A percentile compares a stretch with the other conserved stretches of the same genome.
Evolutionary conservation across 2,888 invertebrate species (phyloP).

Genomic region (Poecilus cupreus): DNA sequence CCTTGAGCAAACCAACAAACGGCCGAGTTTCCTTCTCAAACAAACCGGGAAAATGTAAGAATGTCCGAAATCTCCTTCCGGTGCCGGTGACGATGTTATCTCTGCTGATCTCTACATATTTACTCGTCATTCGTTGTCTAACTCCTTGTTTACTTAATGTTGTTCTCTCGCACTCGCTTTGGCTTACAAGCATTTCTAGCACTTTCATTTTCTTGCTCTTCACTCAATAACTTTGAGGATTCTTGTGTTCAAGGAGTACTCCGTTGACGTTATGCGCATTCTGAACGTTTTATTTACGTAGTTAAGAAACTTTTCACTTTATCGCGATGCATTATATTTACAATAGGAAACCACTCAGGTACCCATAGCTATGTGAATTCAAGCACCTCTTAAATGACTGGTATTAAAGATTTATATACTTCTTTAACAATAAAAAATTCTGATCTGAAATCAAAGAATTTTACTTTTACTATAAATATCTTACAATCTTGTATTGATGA

Average conservation of each 20-base stretch:
- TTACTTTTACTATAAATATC: too few relatives aligned
- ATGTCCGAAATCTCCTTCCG: neutral
- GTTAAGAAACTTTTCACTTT: too few relatives aligned
- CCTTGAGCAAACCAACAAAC: neutral
- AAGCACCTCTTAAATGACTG: too few relatives aligned
- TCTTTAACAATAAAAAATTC: too few relatives aligned
- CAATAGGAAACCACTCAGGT: too few relatives aligned
- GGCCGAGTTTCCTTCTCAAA: conserved; percentile 12
- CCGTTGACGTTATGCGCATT: neutral
- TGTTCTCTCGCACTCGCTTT: neutral
- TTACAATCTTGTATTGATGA: too few relatives aligned
- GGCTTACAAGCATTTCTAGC: neutral
- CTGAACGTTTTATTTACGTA: too few relatives aligned
- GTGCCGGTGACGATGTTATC: neutral
- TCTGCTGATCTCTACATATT: neutral
- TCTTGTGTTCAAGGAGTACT: neutral
- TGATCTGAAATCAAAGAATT: too few relatives aligned
- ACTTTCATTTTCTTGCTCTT: conserved; percentile 2
- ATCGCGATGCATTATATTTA: too few relatives aligned
- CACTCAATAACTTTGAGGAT: neutral
- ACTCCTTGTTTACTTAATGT: conserved; percentile 9
- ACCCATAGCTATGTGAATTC: too few relatives aligned
- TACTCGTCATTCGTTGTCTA: conserved; percentile 10
- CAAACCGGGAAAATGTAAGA: conserved; percentile 6
- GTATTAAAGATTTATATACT: too few relatives aligned